Evolutionary conservation across 2,888 invertebrate species (phyloP).

Genomic region (Drosophila eohydei): DNA sequence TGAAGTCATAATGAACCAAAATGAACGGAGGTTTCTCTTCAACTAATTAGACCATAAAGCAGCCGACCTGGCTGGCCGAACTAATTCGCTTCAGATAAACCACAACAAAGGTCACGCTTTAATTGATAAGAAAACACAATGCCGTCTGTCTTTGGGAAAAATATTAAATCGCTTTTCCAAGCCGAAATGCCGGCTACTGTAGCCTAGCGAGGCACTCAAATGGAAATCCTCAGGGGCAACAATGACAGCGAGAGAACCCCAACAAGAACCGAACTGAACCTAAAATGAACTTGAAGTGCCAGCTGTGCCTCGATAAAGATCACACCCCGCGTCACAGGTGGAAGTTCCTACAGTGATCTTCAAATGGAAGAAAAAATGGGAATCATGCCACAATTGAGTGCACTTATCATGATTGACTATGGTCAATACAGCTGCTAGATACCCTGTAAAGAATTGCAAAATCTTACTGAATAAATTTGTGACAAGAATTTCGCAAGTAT

Average conservation of each 20-base stretch:
- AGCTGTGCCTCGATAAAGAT: slow-evolving; percentile 72
- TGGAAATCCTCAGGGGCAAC: slow-evolving; percentile 61
- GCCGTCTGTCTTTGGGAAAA: slow-evolving; percentile 30
- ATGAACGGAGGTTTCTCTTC: slow-evolving; percentile 62
- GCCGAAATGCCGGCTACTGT: slow-evolving; percentile 49
- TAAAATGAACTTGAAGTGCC: slow-evolving; percentile 64
- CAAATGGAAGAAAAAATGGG: slow-evolving; percentile 32
- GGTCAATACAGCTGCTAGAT: slow-evolving; percentile 14
- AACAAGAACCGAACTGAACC: slow-evolving; percentile 29
- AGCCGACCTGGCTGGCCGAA: slow-evolving; percentile 60
- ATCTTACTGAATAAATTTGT: background rate
- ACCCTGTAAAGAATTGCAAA: slow-evolving; percentile 23
- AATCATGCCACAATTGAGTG: slow-evolving; percentile 76
- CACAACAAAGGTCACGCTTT: slow-evolving; percentile 80
- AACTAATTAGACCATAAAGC: slow-evolving; percentile 80
- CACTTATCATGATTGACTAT: slow-evolving; percentile 44
- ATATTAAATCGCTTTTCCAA: slow-evolving; percentile 29
- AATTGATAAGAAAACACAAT: slow-evolving; percentile 71
- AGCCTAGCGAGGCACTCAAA: slow-evolving; percentile 47
- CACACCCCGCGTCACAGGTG: slow-evolving; percentile 66
- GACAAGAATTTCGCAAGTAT: background rate
- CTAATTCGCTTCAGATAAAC: slow-evolving; percentile 75
- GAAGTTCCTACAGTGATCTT: slow-evolving; percentile 31
- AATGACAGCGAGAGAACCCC: slow-evolving; percentile 47
- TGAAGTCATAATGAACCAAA: slow-evolving; percentile 48